phyloP scores from a whole-genome alignment of 2,797 vertebrate genomes.

The Erpetoichthys calabaricus region DNA sequence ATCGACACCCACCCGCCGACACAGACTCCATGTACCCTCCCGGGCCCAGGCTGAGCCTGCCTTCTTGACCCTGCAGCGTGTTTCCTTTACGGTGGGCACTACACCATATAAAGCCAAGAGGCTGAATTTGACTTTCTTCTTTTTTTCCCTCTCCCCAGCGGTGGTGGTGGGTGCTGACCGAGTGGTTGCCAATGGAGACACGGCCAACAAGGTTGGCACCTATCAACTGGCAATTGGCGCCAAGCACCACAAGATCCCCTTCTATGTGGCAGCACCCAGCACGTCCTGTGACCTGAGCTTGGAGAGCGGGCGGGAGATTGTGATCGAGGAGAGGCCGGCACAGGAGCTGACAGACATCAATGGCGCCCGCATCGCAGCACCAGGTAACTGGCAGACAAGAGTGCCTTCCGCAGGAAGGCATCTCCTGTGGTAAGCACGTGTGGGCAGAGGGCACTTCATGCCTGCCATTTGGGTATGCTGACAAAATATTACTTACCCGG shows the following conservation, averaged over 20 bases:
- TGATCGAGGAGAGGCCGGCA: constrained; percentile 72
- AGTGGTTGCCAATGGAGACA: constrained; percentile 80
- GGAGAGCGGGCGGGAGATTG: constrained; percentile 58
- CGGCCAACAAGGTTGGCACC: constrained; percentile 84
- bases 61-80: no score
- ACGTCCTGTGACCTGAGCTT: constrained; percentile 74
- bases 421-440: neutral
- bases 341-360: constrained; percentile 73
- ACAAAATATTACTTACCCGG: no score
- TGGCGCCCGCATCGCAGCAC: constrained; percentile 62
- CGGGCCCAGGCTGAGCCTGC: no score
- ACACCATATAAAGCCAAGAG: no score
- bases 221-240: constrained; percentile 78
- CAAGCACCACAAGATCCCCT: constrained; percentile 71
- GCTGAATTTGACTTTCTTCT: neutral
- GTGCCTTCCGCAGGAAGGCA: no score
- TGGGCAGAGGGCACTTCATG: no score
- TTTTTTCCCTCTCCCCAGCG: constrained; percentile 34
- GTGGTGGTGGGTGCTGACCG: constrained; percentile 80
- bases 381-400: constrained; percentile 36
- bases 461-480: no score
- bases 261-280: constrained; percentile 82
- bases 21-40: no score
- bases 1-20: no score
- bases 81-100: no score